Conservation (phyloP, 64 coral and sea anemone species). For the Montipora foliosa region DNA sequence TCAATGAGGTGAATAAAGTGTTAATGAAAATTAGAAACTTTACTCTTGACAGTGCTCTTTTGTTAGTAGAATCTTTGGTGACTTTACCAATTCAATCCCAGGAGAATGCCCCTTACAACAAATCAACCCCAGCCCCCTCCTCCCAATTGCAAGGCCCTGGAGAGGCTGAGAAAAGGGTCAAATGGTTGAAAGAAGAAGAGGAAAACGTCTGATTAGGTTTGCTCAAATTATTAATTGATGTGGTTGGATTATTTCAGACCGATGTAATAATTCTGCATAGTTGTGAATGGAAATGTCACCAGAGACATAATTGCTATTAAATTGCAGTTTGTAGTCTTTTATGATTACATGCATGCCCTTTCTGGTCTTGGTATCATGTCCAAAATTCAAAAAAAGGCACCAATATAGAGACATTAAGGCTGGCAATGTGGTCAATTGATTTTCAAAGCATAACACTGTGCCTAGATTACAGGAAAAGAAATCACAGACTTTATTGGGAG, state of each 20-base stretch:
- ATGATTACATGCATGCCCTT: neutral
- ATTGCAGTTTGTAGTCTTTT: neutral
- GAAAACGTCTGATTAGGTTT: conserved; percentile 1
- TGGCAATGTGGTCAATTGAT: conserved; percentile 1
- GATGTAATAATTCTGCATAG: neutral
- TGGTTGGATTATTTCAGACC: neutral
- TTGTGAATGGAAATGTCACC: neutral
- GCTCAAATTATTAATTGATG: neutral
- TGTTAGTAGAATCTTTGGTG: neutral
- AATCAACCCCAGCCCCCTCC: neutral
- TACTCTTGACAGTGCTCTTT: too few relatives aligned
- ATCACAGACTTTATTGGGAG: conserved; percentile 69
- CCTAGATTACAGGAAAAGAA: conserved; percentile 56
- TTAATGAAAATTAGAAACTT: too few relatives aligned
- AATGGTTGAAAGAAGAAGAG: neutral
- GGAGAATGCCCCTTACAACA: too few relatives aligned
- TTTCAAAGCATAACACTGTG: conserved; percentile 8
- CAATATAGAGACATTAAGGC: neutral
- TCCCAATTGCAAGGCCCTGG: neutral
- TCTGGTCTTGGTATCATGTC: neutral
- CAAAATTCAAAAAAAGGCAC: conserved; percentile 14
- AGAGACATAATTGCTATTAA: neutral
- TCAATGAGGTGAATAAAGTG: too few relatives aligned
- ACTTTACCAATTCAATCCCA: neutral
- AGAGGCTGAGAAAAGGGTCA: neutral